Evolutionary conservation across 2,888 invertebrate genomes (phyloP).

Genomic region (Crematogaster levior): DNA sequence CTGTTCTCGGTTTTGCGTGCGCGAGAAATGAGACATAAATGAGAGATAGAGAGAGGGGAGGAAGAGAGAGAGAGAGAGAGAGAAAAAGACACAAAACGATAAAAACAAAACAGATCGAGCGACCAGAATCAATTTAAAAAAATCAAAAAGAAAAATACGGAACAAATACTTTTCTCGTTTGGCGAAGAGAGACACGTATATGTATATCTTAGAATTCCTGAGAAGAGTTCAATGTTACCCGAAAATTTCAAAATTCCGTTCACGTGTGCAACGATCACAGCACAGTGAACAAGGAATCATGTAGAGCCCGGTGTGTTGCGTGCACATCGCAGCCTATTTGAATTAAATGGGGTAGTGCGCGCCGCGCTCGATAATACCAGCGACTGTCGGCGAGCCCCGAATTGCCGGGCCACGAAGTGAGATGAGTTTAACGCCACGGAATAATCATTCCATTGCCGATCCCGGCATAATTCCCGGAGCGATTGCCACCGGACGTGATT

Average conservation of each 20-base stretch:
- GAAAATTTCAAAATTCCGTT: not conserved
- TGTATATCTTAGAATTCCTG: not conserved
- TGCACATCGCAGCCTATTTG: constrained; percentile 48
- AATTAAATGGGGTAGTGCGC: constrained; percentile 48
- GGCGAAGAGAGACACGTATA: not conserved
- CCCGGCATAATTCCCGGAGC: constrained; percentile 67
- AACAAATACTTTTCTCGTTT: not conserved
- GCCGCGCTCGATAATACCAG: constrained; percentile 49
- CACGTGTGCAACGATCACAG: not conserved
- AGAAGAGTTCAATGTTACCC: not conserved
- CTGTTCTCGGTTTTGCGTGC: not conserved
- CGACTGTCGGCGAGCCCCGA: constrained; percentile 47
- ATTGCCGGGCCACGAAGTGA: constrained; percentile 62
- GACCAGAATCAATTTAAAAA: not conserved
- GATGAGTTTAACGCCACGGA: constrained; percentile 68
- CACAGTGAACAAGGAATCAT: not conserved
- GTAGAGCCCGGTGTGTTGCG: constrained; percentile 28
- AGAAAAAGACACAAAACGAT: not conserved
- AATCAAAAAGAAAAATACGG: not conserved
- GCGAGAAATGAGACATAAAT: not conserved
- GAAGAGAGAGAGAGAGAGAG: not conserved
- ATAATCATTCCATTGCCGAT: constrained; percentile 71
- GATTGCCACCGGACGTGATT: constrained; percentile 68
- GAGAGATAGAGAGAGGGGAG: too few relatives aligned
- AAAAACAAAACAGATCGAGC: constrained; percentile 8